phyloP scores from a whole-genome alignment of 1,140 invertebrate species.

The Eumeta japonica region DNA sequence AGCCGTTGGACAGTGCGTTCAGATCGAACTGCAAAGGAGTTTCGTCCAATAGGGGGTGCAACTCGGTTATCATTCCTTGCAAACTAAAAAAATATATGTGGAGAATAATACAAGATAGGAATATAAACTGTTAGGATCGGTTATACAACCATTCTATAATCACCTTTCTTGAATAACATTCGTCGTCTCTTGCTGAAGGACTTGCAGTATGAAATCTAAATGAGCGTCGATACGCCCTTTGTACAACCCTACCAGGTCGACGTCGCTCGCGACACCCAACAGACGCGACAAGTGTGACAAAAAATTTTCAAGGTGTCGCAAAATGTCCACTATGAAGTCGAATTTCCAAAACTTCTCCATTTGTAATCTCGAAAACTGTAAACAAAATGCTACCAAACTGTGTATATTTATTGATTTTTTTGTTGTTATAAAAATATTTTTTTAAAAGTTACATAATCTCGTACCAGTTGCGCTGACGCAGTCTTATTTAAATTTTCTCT shows the following conservation, averaged over 20 bases:
- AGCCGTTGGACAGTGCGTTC: slow-evolving; percentile 20
- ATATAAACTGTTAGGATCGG: too few relatives aligned
- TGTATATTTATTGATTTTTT: too few relatives aligned
- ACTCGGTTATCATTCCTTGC: slow-evolving; percentile 33
- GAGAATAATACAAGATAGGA: too few relatives aligned
- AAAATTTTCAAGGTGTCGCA: slow-evolving; percentile 25
- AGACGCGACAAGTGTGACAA: slow-evolving; percentile 22
- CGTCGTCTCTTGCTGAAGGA: slow-evolving; percentile 29
- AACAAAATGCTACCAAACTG: too few relatives aligned
- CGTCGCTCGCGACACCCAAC: slow-evolving; percentile 20
- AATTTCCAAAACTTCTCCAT: slow-evolving; percentile 39
- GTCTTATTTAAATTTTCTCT: too few relatives aligned
- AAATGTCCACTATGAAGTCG: slow-evolving; percentile 30
- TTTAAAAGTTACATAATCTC: too few relatives aligned
- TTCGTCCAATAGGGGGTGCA: slow-evolving; percentile 38
- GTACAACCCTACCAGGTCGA: slow-evolving; percentile 24
- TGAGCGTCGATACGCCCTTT: slow-evolving; percentile 23
- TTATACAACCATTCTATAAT: too few relatives aligned
- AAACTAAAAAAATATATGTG: slow-evolving; percentile 32
- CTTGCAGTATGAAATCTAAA: slow-evolving; percentile 27
- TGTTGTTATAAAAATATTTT: too few relatives aligned
- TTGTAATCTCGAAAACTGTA: slow-evolving; percentile 31
- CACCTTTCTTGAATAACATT: too few relatives aligned
- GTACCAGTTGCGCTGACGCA: too few relatives aligned
- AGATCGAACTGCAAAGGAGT: slow-evolving; percentile 30